A percentile compares a stretch with the other conserved stretches of the same genome.
These are phyloP conservation scores for Ennomos quercinarius DNA, from an alignment of 2,888 invertebrate species.

Conservation along the genomic window DNA sequence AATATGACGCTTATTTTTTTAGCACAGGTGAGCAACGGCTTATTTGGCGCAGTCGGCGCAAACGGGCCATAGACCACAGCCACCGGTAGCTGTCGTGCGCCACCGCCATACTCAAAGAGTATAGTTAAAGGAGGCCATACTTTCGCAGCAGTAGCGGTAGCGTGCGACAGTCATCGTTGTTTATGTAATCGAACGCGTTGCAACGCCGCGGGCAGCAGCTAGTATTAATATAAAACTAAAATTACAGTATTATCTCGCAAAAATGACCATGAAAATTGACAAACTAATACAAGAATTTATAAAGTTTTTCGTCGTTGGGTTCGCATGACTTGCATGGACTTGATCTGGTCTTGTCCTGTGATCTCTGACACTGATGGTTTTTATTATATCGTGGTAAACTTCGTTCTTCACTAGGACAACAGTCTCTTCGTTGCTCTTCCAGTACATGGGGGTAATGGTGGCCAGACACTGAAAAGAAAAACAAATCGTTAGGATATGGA, in stretches of 20 bases:
- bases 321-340: conserved; percentile 12
- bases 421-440: conserved; percentile 58
- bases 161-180: no score
- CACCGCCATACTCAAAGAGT: no score
- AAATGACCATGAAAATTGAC: conserved; percentile 1
- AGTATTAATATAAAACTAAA: no score
- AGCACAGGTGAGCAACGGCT: no score
- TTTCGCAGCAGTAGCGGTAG: no score
- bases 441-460: conserved; percentile 56
- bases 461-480: conserved; percentile 59
- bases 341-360: conserved; percentile 5
- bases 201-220: no score
- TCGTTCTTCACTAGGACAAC: conserved; percentile 42
- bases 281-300: not conserved
- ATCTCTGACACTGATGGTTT: conserved; percentile 8
- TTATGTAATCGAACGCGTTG: no score
- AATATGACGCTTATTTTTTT: no score
- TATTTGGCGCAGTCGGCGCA: no score
- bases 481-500: not conserved
- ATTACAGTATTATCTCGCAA: not conserved
- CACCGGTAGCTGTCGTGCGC: no score
- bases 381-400: conserved; percentile 6
- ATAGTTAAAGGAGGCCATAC: no score
- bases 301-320: not conserved
- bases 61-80: no score